Conservation (phyloP, 30 jellyfish, hydroid and myxozoan genomes). For the Turritopsis dohrnii region DNA sequence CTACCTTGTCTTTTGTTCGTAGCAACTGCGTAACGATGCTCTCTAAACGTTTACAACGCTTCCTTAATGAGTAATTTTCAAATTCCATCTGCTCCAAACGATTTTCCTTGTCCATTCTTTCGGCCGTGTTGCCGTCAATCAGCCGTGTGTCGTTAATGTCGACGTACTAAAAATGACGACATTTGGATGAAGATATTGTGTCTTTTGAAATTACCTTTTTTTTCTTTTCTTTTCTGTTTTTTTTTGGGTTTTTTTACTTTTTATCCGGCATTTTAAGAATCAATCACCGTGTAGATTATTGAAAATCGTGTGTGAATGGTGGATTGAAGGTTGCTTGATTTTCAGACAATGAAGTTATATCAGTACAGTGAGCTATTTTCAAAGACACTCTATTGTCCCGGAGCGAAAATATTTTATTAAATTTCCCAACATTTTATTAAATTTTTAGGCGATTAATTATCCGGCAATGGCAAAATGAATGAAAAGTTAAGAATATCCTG, state of each 20-base stretch:
- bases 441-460: neutral
- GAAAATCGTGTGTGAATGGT: neutral
- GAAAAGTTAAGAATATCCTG: neutral
- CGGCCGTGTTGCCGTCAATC: neutral
- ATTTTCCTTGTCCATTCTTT: neutral
- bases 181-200: no score
- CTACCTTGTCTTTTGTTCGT: slow-evolving; percentile 6
- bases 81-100: slow-evolving; percentile 28
- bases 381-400: neutral
- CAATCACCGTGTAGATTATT: neutral
- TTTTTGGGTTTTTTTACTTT: neutral
- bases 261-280: neutral
- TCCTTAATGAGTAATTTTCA: slow-evolving; percentile 25
- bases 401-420: neutral
- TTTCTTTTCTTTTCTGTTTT: no score
- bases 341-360: no score
- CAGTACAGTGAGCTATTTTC: no score
- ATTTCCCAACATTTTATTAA: neutral
- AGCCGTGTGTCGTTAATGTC: neutral
- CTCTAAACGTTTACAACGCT: slow-evolving; percentile 35
- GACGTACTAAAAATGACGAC: neutral
- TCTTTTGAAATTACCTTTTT: no score
- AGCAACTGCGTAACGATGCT: slow-evolving; percentile 31
- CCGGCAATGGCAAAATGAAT: neutral
- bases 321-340: no score